Base-by-base conservation (phyloP, 2,797 vertebrate species). In the Acestrorhynchus altus region DNA sequence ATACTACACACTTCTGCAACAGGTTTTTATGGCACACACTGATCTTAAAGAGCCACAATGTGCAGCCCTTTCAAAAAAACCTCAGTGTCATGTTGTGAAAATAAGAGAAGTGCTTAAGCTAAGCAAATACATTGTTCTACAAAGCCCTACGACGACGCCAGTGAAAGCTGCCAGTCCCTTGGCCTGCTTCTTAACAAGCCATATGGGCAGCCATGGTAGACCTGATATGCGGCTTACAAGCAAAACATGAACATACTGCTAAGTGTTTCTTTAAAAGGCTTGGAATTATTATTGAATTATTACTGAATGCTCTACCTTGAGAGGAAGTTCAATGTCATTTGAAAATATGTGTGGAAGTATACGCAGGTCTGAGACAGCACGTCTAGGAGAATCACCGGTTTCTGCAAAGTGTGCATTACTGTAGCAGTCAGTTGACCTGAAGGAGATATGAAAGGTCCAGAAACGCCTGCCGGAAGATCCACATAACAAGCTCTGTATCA, bases 371-470 rank as follows among this genome's bases (percentile, higher is more conserved):
- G n/a, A 40, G 40, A 12, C 42, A 61, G 70, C 57, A 35, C 47
- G 4, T n/a, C n/a, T 51, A 40, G 16, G n/a, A 63, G 18, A 61
- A 52, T 22, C 47, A n/a, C 46, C 12, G 0, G 52, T 51, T 52
- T 80, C 18, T 16, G 42, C 42, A 52, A 59, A 51, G 44, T 66
- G 54, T 76, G 60, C 54, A 59, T 66, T 40, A 44, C 31, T 68
- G 56, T 54, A 16, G 44, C 39, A 68, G 67, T 44, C 68, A 35
- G 26, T 15, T 83, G 68, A 87, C 77, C 82, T 72, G 52, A 42
- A 73, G 47, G 31, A 65, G 64, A 74, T 73, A 69, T 83, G 69
- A 79, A 74, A 83, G 76, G 83, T 24, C 64, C 56, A 74, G 16
- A 83, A 73, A 69, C 47, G 64, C 70, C 67, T 76, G 77, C 63